Conservation (phyloP, 1,140 invertebrate species). For the Neodiprion virginianus region DNA sequence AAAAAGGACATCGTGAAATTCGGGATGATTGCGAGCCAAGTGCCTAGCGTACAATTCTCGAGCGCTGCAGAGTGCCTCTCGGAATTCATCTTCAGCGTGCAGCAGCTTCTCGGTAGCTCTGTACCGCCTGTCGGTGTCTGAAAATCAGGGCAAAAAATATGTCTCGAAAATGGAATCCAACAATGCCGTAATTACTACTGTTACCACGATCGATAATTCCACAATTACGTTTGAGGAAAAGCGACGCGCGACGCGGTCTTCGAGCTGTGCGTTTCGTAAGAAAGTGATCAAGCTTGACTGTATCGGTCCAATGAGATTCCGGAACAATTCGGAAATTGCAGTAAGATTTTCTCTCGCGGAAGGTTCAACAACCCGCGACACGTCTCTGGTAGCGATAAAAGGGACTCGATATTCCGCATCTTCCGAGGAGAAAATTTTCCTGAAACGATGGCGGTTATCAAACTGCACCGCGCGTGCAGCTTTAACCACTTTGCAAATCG, state of each 20-base stretch:
- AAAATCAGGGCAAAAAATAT: conserved; percentile 20
- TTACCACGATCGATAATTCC: no score
- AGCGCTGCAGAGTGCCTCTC: conserved; percentile 56
- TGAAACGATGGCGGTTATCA: no score
- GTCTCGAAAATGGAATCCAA: conserved; percentile 17
- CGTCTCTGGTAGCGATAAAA: no score
- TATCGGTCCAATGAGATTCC: no score
- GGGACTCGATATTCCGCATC: no score
- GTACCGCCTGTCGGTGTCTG: conserved; percentile 59
- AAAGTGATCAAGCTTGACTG: no score
- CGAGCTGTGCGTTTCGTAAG: not conserved
- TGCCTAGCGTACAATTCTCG: conserved; percentile 63
- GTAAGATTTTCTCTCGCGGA: no score
- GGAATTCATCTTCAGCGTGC: conserved; percentile 61
- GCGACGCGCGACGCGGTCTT: conserved; percentile 3
- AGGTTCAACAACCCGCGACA: no score
- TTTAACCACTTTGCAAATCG: no score
- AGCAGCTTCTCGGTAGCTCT: conserved; percentile 60
- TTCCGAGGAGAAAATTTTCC: no score
- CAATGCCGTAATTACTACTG: conserved; percentile 23
- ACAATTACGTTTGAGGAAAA: not conserved
- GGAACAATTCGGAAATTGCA: no score
- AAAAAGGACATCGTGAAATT: conserved; percentile 62
- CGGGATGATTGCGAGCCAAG: conserved; percentile 57
- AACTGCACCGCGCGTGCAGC: no score